A percentile compares a stretch with the other conserved stretches of the same genome.
phyloP scores from a whole-genome alignment of 2,888 invertebrate species.

The Spodoptera exigua region DNA sequence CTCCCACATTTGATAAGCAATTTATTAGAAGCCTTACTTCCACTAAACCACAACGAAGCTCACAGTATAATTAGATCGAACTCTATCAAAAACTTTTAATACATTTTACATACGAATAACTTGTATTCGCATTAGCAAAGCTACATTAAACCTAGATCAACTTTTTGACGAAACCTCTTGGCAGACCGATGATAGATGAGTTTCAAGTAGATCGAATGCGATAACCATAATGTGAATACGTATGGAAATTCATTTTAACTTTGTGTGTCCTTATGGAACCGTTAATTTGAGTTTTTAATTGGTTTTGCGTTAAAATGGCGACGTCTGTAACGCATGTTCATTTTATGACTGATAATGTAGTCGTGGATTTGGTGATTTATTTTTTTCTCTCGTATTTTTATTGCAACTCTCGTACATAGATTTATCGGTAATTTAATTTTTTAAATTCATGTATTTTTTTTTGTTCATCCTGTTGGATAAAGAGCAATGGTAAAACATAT shows the following conservation, averaged over 20 bases:
- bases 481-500: no score
- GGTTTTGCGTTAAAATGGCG: slow-evolving; percentile 26
- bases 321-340: slow-evolving; percentile 24
- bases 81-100: slow-evolving; percentile 45
- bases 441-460: no score
- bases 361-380: slow-evolving; percentile 17
- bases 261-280: slow-evolving; percentile 16
- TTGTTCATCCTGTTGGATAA: no score
- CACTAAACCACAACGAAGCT: slow-evolving; percentile 14
- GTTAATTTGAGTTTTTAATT: slow-evolving; percentile 36
- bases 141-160: slow-evolving; percentile 65
- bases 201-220: slow-evolving; percentile 43
- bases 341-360: slow-evolving; percentile 10
- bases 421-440: no score
- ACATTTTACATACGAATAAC: slow-evolving; percentile 32
- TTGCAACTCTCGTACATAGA: no score
- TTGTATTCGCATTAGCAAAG: slow-evolving; percentile 57
- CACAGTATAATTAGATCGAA: slow-evolving; percentile 5
- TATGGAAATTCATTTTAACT: slow-evolving; percentile 25
- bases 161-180: slow-evolving; percentile 59
- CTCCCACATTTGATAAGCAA: no score
- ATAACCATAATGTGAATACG: slow-evolving; percentile 50
- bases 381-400: no score
- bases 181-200: slow-evolving; percentile 60
- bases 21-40: slow-evolving; percentile 14